phyloP scores from a whole-genome alignment of 2,888 invertebrate species.

The Euproctis similis region DNA sequence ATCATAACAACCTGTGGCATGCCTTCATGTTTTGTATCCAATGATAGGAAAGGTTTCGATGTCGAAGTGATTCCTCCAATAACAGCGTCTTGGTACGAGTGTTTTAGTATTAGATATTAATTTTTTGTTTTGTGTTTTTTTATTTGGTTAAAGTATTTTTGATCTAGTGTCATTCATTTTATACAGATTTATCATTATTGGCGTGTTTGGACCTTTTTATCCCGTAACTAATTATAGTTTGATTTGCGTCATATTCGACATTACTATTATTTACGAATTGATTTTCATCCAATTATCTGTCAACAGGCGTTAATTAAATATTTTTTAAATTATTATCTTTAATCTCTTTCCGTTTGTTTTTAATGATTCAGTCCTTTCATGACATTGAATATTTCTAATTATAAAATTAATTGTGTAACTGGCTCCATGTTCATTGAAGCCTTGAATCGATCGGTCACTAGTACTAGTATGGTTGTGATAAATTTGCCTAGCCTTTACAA shows the following conservation, averaged over 20 bases:
- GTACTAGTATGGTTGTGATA: conserved; percentile 35
- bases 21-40: conserved; percentile 5
- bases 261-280: no score
- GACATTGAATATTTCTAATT: no score
- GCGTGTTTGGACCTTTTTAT: no score
- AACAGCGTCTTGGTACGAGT: conserved; percentile 76
- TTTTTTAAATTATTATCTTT: no score
- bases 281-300: no score
- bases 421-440: conserved; percentile 17
- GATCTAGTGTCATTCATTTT: conserved; percentile 42
- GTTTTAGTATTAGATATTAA: conserved; percentile 61
- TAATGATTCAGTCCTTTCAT: no score
- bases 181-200: no score
- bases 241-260: no score
- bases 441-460: conserved; percentile 33
- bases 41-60: conserved; percentile 40
- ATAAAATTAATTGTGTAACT: no score
- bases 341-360: no score
- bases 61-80: conserved; percentile 36
- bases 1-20: conserved; percentile 8
- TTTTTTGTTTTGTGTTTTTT: conserved; percentile 39
- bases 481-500: conserved; percentile 30
- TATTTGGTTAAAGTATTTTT: conserved; percentile 31
- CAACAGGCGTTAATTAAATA: no score
- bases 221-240: no score